These are phyloP conservation scores for Callipepla squamata DNA, from an alignment of 2,113 vertebrate species.

Conservation along the genomic window DNA sequence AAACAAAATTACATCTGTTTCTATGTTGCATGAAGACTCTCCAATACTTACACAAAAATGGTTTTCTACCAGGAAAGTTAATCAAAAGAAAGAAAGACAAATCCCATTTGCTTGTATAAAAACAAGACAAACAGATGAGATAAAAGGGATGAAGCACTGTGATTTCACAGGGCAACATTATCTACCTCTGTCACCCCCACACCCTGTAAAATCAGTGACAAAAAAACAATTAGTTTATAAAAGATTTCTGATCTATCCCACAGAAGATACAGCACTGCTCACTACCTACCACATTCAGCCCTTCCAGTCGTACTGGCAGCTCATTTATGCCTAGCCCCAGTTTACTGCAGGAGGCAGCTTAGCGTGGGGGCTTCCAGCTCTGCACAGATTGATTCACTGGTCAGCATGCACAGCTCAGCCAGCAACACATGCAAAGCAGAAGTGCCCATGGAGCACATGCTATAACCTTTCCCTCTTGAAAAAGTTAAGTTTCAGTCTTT, in stretches of 20 bases:
- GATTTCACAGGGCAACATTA: not conserved
- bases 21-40: not conserved
- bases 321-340: not conserved
- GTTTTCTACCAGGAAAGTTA: not conserved
- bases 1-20: not conserved
- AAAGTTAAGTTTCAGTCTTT: not conserved
- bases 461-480: not conserved
- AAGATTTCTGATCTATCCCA: not conserved
- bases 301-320: not conserved
- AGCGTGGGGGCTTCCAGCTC: not conserved
- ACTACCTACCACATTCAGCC: not conserved
- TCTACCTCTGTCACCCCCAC: not conserved
- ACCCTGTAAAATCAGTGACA: not conserved
- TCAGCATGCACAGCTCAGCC: not conserved
- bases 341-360: not conserved
- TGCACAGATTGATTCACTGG: accelerated
- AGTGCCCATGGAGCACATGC: accelerated
- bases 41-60: not conserved
- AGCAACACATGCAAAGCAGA: not conserved
- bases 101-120: not conserved
- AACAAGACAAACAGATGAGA: not conserved
- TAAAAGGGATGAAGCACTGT: not conserved
- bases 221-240: not conserved
- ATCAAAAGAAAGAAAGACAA: not conserved
- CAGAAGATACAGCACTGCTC: not conserved